Evolutionary conservation across 2,797 vertebrate genomes (phyloP).

Genomic region (Heteromormyrus szaboi): DNA sequence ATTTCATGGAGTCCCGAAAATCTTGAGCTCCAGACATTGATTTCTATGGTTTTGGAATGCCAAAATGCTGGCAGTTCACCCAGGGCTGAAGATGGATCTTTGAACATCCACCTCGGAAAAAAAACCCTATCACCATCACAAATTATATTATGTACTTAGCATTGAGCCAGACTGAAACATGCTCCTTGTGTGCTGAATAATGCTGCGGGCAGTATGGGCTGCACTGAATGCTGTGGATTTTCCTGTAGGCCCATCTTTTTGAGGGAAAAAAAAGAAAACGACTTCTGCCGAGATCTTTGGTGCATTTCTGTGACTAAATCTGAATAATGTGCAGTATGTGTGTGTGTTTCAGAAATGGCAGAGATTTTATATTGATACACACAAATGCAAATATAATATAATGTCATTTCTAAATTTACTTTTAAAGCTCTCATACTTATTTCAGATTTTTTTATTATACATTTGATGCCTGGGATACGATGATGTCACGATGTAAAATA

Average conservation of each 20-base stretch:
- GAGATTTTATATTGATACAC: neutral
- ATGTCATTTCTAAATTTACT: neutral
- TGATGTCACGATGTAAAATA: neutral
- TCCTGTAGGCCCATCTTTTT: slow-evolving; percentile 5
- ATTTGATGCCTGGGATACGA: neutral
- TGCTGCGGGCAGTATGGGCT: slow-evolving; percentile 7
- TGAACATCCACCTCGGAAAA: slow-evolving; percentile 15
- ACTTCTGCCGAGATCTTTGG: neutral
- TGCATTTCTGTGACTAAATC: slow-evolving; percentile 4
- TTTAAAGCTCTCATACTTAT: neutral
- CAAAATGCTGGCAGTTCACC: slow-evolving; percentile 8
- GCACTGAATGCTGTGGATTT: neutral
- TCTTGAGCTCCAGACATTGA: slow-evolving; percentile 15
- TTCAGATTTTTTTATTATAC: neutral
- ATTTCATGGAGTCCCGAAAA: neutral
- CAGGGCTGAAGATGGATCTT: slow-evolving; percentile 2
- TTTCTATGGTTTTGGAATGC: slow-evolving; percentile 14
- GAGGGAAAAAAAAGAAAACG: neutral
- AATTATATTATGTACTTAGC: slow-evolving; percentile 25
- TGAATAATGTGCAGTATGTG: neutral
- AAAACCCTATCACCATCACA: slow-evolving; percentile 17
- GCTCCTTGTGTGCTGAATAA: slow-evolving; percentile 7
- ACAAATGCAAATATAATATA: neutral
- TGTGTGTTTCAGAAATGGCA: neutral
- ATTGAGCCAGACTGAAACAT: slow-evolving; percentile 18